Percentiles rank a stretch among this genome's conserved stretches.
phyloP scores from a whole-genome alignment of 2,113 vertebrate genomes.

The Thomomys bottae region DNA sequence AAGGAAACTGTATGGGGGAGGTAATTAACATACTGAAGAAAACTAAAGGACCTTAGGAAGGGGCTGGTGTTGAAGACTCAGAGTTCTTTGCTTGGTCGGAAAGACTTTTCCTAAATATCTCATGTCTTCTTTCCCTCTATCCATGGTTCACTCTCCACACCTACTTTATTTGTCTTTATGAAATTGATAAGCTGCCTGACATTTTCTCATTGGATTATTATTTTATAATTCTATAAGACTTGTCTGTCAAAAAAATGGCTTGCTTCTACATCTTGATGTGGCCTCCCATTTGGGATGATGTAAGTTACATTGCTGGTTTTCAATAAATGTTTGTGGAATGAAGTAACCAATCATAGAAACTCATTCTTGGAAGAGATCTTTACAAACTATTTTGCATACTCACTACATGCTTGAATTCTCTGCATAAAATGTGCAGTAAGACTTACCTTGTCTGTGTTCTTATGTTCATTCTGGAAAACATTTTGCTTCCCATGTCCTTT shows the following conservation, averaged over 20 bases:
- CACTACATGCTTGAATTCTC: background rate
- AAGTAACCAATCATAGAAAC: background rate
- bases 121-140: accelerated
- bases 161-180: background rate
- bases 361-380: background rate
- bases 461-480: background rate
- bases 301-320: background rate
- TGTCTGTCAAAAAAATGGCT: background rate
- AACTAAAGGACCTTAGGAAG: background rate
- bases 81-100: background rate
- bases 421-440: background rate
- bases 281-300: background rate
- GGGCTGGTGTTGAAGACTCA: background rate
- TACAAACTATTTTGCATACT: background rate
- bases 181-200: background rate
- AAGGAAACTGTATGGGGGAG: background rate
- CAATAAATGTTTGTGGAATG: slow-evolving; percentile 7
- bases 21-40: background rate
- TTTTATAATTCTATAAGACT: background rate
- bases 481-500: background rate
- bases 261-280: background rate
- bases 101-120: background rate
- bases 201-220: background rate
- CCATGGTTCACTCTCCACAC: background rate
- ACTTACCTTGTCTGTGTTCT: background rate